phyloP scores from a whole-genome alignment of 2,797 vertebrate genomes.

The Paratrypauchen microcephalus region DNA sequence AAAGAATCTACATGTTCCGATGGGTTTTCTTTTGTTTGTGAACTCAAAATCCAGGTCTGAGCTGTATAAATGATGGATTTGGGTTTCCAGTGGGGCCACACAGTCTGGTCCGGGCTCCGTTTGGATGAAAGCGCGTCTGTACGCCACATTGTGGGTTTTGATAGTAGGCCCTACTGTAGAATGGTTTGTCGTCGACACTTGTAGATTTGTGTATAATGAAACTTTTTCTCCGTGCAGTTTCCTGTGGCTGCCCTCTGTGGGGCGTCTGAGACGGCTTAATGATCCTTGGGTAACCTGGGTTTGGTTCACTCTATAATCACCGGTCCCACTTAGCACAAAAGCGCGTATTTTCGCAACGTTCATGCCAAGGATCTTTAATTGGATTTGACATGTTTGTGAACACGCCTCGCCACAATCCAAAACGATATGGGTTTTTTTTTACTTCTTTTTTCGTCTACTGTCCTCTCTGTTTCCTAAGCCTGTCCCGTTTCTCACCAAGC shows the following conservation, averaged over 20 bases:
- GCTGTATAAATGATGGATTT: slow-evolving; percentile 25
- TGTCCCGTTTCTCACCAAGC: slow-evolving; percentile 27
- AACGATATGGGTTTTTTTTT: slow-evolving; percentile 12
- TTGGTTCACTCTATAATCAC: slow-evolving; percentile 66
- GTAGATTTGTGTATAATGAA: not conserved
- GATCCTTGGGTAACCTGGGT: slow-evolving; percentile 54
- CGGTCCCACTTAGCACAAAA: slow-evolving; percentile 43
- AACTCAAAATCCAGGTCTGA: not conserved
- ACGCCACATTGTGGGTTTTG: not conserved
- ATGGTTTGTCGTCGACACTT: slow-evolving; percentile 3
- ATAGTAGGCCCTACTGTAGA: not conserved
- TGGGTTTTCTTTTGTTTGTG: slow-evolving; percentile 10
- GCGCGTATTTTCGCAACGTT: slow-evolving; percentile 52
- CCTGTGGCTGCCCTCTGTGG: slow-evolving; percentile 52
- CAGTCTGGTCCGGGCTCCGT: slow-evolving; percentile 12
- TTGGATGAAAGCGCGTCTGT: not conserved
- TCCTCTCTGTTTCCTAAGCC: slow-evolving; percentile 44
- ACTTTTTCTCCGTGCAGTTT: slow-evolving; percentile 21
- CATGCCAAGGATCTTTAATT: slow-evolving; percentile 47
- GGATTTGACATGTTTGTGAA: slow-evolving; percentile 48
- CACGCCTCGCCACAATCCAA: slow-evolving; percentile 37
- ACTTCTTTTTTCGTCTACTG: slow-evolving; percentile 1
- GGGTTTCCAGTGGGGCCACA: slow-evolving; percentile 18
- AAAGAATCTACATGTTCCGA: not conserved
- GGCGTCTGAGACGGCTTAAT: slow-evolving; percentile 56